Base-by-base conservation (phyloP, 2,797 vertebrate species). In the Alauda arvensis region DNA sequence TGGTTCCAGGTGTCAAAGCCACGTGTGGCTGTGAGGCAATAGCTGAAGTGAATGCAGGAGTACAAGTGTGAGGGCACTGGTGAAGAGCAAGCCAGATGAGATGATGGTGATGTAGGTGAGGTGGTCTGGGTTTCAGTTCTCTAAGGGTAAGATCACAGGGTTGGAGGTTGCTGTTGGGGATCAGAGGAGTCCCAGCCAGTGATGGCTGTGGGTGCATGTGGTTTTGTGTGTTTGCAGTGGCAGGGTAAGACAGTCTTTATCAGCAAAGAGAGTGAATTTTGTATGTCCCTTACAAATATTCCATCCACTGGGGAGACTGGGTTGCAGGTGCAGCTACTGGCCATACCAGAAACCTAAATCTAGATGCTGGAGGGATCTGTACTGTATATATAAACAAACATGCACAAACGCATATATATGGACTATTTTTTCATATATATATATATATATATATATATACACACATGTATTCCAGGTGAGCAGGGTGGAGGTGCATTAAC, bases 141-240 rank as follows among this genome's bases (percentile, higher is more conserved):
- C 10, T 63, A 21, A 42, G 26, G 9, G 14, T 4, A 4, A 59
- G 19, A 28, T 45, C n/a, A 4, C 0, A 1, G 13, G 4, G 5
- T 3, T 4, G 4, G 14, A 67, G 8, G 4, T 12, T 72, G 18
- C 11, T 37, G 2, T 5, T 71, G 13, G 13, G 12, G 10, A 63
- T 55, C 13, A 55, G 37, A 21, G 40, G 16, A 68, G 13, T 33
- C 12, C 24, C 56, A 80, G 13, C 1, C 18, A 51, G 4, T 15
- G 34, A 37, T 1, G 0, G 6, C 8, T 40, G 10, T 10, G 24
- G 3, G 20, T 24, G 5, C 1, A 0, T 3, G 6, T n/a, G 9
- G n/a, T 40, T 55, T 28, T 37, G 12, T 31, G 11, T 24, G 4
- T n/a, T 62, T 49, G 34, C 3, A 6, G 26, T 21, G 37, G 29